A percentile compares a stretch with the other conserved stretches of the same genome.
These are phyloP conservation scores for Ernsta delagoae DNA, from an alignment of 2,888 invertebrate species.

Conservation along the genomic window DNA sequence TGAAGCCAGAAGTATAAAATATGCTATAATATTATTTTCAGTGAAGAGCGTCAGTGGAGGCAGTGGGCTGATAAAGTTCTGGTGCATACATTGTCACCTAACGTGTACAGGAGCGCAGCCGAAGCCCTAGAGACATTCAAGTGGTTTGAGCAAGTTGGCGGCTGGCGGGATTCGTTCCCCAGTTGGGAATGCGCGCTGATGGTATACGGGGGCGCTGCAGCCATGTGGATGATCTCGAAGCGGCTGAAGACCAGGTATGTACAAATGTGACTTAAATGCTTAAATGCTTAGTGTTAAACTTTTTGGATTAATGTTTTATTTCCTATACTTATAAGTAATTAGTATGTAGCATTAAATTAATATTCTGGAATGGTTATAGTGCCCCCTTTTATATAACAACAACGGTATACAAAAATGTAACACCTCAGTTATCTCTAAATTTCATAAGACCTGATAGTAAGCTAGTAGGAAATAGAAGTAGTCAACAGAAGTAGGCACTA, in stretches of 20 bases:
- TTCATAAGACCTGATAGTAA: too few relatives aligned
- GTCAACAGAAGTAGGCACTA: too few relatives aligned
- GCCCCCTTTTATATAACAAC: too few relatives aligned
- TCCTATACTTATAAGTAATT: too few relatives aligned
- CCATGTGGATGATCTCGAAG: slow-evolving; percentile 97
- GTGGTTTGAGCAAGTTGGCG: slow-evolving; percentile 97
- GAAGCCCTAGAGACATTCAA: slow-evolving; percentile 97
- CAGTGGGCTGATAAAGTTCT: slow-evolving; percentile 96
- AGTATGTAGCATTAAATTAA: too few relatives aligned
- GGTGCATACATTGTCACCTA: slow-evolving; percentile 97
- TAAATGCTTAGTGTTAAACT: too few relatives aligned
- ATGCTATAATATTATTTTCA: slow-evolving; percentile 63
- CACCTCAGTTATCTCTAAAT: too few relatives aligned
- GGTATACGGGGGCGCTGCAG: slow-evolving; percentile 96
- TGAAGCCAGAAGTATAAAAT: too few relatives aligned
- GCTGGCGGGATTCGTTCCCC: slow-evolving; percentile 96
- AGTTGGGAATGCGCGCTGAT: slow-evolving; percentile 93
- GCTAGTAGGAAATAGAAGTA: too few relatives aligned
- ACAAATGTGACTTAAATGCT: slow-evolving; percentile 37
- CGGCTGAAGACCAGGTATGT: slow-evolving; percentile 93
- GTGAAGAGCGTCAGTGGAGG: slow-evolving; percentile 97
- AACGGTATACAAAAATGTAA: too few relatives aligned
- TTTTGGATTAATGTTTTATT: too few relatives aligned
- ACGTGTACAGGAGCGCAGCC: slow-evolving; percentile 94
- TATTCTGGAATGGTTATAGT: too few relatives aligned